A percentile compares a stretch with the other conserved stretches of the same genome.
Evolutionary conservation across 2,113 vertebrate species (phyloP).

Genomic region (Seriola rivoliana): DNA sequence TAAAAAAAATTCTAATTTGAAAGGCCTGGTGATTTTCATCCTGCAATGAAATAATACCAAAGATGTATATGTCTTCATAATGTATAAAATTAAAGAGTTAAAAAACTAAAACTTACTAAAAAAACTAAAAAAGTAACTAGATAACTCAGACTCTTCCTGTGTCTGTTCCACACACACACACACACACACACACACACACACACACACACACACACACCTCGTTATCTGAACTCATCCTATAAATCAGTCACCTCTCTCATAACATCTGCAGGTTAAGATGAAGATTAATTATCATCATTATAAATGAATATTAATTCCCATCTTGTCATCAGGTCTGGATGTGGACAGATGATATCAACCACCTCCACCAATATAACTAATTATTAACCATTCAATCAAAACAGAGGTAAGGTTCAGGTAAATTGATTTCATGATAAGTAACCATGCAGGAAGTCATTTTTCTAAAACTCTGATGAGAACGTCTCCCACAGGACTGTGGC

Average conservation of each 20-base stretch:
- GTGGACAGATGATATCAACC: slow-evolving; percentile 9
- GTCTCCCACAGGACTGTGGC: no score
- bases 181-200: background rate
- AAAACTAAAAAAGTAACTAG: no score
- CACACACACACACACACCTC: background rate
- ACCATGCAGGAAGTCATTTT: background rate
- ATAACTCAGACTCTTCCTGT: background rate
- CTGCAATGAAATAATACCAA: no score
- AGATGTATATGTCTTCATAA: no score
- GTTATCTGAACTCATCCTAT: background rate
- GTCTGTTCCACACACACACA: no score
- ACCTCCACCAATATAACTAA: background rate
- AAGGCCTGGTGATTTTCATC: no score
- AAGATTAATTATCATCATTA: slow-evolving; percentile 43
- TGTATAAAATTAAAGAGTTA: no score
- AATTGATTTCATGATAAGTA: background rate
- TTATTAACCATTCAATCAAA: slow-evolving; percentile 37
- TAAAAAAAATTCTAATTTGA: no score
- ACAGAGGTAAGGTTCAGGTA: background rate
- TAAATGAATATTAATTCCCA: slow-evolving; percentile 27
- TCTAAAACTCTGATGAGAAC: background rate
- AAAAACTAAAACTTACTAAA: no score
- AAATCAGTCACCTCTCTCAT: slow-evolving; percentile 14
- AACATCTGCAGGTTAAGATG: slow-evolving; percentile 7
- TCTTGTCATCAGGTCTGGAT: slow-evolving; percentile 8